Evolutionary conservation across 2,113 vertebrate species (phyloP), one percentile per base, ranked within the genome.

Genomic region (Pterophyllum scalare): DNA sequence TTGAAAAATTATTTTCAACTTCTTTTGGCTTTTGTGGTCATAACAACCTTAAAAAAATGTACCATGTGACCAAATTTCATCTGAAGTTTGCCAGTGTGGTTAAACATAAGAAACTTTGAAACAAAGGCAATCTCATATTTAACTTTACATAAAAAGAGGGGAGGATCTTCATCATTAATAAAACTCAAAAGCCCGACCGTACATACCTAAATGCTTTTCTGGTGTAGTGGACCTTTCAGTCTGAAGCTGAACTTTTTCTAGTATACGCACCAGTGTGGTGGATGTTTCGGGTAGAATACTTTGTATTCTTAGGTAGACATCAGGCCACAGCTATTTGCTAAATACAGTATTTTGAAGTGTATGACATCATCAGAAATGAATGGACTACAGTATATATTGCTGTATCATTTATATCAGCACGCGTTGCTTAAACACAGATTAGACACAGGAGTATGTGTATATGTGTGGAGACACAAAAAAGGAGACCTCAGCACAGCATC

Each of bases 1-100:
- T 67, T 3, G 4, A 46, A 46, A 46, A 46, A 46, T 2, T 7
- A 20, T 31, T 5, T 52, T 13, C 0, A 0, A 70, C 7, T 52
- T 70, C 14, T 70, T 26, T 70, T 70, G 28, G 43, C 43, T 70
- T 52, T 52, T 52, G n/a, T 52, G 0, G 0, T 72, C 43, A 72
- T 52, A 10, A 6, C n/a, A 72, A 56, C 20, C 3, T n/a, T 56
- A n/a, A n/a, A 56, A n/a, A n/a, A 72, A 70, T 70, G 24, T 52
- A 43, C 1, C 10, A 70, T 52, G 65, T 72, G 10, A 72, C 17
- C 31, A 72, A 52, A 72, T 72, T 3, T 46, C 22, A 52, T 15
- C 24, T 49, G 24, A 52, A 70, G 17, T 52, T 6, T 52, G 35
- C 35, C 8, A 3, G 35, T 38, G 1, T 15, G 43, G 43, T 46